phyloP scores from a whole-genome alignment of 2,113 vertebrate genomes.

The Amphiprion ocellaris region DNA sequence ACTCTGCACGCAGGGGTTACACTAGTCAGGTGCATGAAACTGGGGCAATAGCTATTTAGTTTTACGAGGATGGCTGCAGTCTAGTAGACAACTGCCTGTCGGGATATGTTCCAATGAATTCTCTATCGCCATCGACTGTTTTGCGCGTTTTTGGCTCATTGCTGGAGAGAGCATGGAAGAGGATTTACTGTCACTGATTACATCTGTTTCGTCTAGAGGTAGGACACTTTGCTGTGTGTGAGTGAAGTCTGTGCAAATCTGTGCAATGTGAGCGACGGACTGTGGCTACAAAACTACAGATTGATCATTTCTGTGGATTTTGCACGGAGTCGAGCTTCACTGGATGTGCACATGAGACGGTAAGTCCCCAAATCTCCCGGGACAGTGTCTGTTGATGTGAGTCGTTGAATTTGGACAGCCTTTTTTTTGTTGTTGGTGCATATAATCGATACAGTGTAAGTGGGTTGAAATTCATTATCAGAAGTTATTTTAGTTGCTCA shows the following conservation, averaged over 20 bases:
- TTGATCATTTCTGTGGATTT: slow-evolving; percentile 36
- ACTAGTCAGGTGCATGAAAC: slow-evolving; percentile 64
- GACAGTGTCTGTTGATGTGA: slow-evolving; percentile 44
- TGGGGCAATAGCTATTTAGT: slow-evolving; percentile 71
- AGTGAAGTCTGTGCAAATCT: slow-evolving; percentile 13
- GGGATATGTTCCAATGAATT: slow-evolving; percentile 43
- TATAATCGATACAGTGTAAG: not conserved
- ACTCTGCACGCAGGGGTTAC: slow-evolving; percentile 33
- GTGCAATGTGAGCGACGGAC: not conserved
- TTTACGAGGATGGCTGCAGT: slow-evolving; percentile 70
- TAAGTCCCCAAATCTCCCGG: slow-evolving; percentile 25
- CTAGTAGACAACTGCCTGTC: slow-evolving; percentile 51
- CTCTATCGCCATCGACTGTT: slow-evolving; percentile 22
- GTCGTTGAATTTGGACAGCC: slow-evolving; percentile 20
- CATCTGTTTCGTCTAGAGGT: slow-evolving; percentile 68
- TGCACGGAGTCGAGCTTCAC: slow-evolving; percentile 27
- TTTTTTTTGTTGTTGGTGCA: not conserved
- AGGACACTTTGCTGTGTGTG: slow-evolving; percentile 45
- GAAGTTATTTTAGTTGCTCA: not conserved
- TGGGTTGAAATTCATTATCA: not conserved
- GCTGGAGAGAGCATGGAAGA: slow-evolving; percentile 30
- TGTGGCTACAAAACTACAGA: slow-evolving; percentile 13
- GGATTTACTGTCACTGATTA: slow-evolving; percentile 49
- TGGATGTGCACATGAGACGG: slow-evolving; percentile 27
- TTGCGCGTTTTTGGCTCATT: slow-evolving; percentile 13